Conservation (phyloP, 2,888 invertebrate species). For the Lithophane semibrunnea region DNA sequence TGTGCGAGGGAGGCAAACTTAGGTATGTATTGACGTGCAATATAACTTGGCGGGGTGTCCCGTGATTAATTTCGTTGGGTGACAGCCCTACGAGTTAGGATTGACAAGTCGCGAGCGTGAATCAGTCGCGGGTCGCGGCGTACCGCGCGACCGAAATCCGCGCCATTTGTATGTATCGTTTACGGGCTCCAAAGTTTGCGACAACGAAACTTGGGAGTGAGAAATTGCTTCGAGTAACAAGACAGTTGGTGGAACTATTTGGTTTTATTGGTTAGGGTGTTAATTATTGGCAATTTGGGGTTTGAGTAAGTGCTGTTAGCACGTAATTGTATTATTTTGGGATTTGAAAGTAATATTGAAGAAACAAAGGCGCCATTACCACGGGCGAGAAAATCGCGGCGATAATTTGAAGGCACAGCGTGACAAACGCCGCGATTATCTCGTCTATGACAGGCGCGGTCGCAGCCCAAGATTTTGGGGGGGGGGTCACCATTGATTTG, state of each 20-base stretch:
- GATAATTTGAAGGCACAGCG: no score
- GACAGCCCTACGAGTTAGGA: conserved; percentile 59
- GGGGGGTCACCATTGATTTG: no score
- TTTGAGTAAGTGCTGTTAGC: neutral
- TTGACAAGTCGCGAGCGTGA: conserved; percentile 67
- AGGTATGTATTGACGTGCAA: conserved; percentile 65
- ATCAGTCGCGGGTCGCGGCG: conserved; percentile 65
- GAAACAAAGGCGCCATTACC: neutral
- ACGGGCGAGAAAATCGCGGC: no score
- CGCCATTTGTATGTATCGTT: conserved; percentile 58
- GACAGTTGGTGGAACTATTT: conserved; percentile 57
- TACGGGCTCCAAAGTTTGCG: conserved; percentile 50
- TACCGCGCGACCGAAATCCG: conserved; percentile 48
- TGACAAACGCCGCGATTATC: no score
- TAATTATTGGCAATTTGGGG: conserved; percentile 48
- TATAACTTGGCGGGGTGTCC: conserved; percentile 61
- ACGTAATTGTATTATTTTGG: neutral
- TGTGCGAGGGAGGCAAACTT: conserved; percentile 56
- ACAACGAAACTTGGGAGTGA: conserved; percentile 46
- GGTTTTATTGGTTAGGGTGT: conserved; percentile 51
- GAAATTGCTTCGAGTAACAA: conserved; percentile 53
- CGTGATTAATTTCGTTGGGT: conserved; percentile 63
- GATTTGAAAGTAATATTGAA: neutral
- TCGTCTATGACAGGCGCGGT: no score
- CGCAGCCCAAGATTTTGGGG: no score